Conservation (phyloP, 2,113 vertebrate genomes). For the Alaudala cheleensis region DNA sequence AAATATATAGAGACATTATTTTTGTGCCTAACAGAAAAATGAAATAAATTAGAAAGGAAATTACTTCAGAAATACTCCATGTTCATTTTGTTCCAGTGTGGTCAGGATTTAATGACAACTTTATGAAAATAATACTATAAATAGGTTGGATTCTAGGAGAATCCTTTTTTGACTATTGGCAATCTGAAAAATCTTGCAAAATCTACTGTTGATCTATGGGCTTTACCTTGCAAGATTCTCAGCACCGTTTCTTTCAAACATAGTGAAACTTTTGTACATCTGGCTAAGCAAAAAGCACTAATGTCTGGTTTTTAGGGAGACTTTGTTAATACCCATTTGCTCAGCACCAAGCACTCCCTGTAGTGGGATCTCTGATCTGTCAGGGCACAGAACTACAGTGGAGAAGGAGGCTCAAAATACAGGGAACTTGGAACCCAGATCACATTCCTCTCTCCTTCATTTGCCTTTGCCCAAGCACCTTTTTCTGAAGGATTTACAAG, state of each 20-base stretch:
- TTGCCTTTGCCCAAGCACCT: neutral
- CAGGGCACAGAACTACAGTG: neutral
- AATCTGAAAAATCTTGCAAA: neutral
- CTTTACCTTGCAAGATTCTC: neutral
- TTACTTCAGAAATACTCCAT: neutral
- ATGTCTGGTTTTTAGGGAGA: neutral
- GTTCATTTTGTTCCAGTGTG: neutral
- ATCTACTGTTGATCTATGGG: neutral
- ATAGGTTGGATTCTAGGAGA: neutral
- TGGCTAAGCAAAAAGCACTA: neutral
- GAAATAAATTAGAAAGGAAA: neutral
- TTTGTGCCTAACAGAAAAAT: neutral
- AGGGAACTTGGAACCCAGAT: neutral
- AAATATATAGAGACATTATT: neutral
- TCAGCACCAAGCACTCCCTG: neutral
- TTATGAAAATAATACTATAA: neutral
- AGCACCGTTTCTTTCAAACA: neutral
- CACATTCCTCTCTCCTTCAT: neutral
- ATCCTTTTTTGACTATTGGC: fast-evolving
- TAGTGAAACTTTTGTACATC: neutral
- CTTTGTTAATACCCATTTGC: neutral
- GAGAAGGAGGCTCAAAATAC: neutral
- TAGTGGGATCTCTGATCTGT: neutral
- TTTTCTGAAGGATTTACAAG: neutral
- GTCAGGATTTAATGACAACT: neutral